Conservation (phyloP, 2,888 invertebrate genomes). For the Caenorhabditis virilis region DNA sequence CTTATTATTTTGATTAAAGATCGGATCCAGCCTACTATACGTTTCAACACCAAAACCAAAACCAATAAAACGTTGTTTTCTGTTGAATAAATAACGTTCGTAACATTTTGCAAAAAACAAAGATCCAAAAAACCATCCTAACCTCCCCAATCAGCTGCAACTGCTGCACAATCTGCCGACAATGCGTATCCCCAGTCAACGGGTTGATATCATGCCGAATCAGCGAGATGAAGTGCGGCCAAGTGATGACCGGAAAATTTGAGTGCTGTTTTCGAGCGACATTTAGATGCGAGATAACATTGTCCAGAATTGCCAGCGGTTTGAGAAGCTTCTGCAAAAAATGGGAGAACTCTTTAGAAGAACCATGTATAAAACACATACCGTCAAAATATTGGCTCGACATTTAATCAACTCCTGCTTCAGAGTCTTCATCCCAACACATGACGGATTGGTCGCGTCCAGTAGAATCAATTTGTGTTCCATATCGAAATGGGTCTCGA, state of each 20-base stretch:
- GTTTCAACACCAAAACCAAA: too few species aligned
- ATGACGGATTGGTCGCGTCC: constrained; percentile 75
- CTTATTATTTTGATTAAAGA: too few species aligned
- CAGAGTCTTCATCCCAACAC: constrained; percentile 75
- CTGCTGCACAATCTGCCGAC: constrained; percentile 75
- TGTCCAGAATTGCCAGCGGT: constrained; percentile 75
- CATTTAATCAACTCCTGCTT: constrained; percentile 73
- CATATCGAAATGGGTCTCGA: constrained; percentile 75
- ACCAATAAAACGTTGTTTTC: not conserved
- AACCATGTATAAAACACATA: not conserved
- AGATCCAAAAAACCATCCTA: too few species aligned
- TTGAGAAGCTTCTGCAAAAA: constrained; percentile 71
- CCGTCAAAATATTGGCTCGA: constrained; percentile 72
- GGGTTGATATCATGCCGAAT: constrained; percentile 74
- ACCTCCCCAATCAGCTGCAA: constrained; percentile 77
- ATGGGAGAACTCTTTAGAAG: not conserved
- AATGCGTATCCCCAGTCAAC: constrained; percentile 76
- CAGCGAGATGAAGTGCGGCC: constrained; percentile 73
- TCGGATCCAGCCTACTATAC: too few species aligned
- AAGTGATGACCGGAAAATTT: constrained; percentile 75
- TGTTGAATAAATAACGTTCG: too few species aligned
- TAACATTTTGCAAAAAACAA: too few species aligned
- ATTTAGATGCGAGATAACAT: constrained; percentile 69
- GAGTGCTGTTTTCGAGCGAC: constrained; percentile 74
- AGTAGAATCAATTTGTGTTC: constrained; percentile 74